Evolutionary conservation across 2,888 invertebrate genomes (phyloP), one percentile per base, ranked within the genome.

Genomic region (Eustalomyia histrio): DNA sequence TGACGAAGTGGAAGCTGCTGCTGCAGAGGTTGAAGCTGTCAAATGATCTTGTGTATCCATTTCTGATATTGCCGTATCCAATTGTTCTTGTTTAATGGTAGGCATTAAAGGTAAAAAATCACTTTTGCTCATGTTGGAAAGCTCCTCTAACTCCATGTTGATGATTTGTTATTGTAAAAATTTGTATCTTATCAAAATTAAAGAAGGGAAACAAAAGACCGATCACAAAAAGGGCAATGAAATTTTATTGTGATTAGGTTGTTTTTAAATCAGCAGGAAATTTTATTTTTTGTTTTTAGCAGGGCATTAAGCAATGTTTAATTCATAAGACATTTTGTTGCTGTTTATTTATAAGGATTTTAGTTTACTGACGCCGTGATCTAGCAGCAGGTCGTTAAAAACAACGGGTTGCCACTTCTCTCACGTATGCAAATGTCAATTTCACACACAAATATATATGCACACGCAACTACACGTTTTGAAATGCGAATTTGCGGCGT

Each of bases 41-140:
- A 87, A 84, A 69, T 87, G 88, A 58, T 87, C 86, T 75, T 85
- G 85, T 14, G 86, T 84, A 29, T 84, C 86, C 75, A 86, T 87
- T 67, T 88, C 89, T 16, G 87, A 73, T 71, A 87, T 85, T n/a
- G 84, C 87, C 0, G 85, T 85, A 82, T 89, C 89, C 83, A 90
- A 79, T 78, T 89, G 89, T 78, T 91, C 90, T 84, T 91, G 90
- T 65, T 91, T 91, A 67, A 90, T 90, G 47, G 88, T 87, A 21
- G 89, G 87, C 80, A 90, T 86, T 43, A 91, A 79, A 5, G 91
- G 90, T 83, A 90, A 81, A 78, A 90, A 90, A 83, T 90, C 90
- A 83, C 86, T 90, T 83, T 90, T 90, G 64, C 85, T 87, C 21
- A 90, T 85, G 83, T 89, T 90, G 79, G 90, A 90, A 82, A 90